phyloP scores from a whole-genome alignment of 2,888 invertebrate species.

The Lasioglossum pauxillum region DNA sequence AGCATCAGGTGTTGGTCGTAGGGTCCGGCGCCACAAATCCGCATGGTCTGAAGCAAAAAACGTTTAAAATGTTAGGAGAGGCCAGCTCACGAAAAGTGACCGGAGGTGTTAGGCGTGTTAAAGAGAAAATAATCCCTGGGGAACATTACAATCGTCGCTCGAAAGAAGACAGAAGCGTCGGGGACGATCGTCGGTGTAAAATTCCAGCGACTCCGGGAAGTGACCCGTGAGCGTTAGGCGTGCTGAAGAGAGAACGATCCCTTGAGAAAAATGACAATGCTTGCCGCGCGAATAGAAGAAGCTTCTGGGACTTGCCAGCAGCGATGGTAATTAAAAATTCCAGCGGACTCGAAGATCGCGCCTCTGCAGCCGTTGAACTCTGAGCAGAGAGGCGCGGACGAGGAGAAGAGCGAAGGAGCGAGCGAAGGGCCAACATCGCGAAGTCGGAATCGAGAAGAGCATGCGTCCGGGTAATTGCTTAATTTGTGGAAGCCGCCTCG shows the following conservation, averaged over 20 bases:
- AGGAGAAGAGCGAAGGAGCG: conserved; percentile 25
- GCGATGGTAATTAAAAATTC: background rate
- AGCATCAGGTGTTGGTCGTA: conserved; percentile 81
- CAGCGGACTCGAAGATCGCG: background rate
- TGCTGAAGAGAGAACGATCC: background rate
- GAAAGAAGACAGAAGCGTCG: background rate
- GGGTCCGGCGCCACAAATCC: conserved; percentile 80
- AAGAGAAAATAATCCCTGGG: background rate
- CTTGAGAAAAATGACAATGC: background rate
- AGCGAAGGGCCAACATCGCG: conserved; percentile 36
- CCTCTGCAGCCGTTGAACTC: conserved; percentile 46
- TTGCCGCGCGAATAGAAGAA: background rate
- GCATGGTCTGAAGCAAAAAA: conserved; percentile 78
- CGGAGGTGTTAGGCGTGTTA: background rate
- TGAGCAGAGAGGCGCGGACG: background rate
- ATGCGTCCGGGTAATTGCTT: conserved; percentile 82
- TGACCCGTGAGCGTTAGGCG: background rate
- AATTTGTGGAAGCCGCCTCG: conserved; percentile 80
- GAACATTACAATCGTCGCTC: background rate
- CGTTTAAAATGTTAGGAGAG: background rate
- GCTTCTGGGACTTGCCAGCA: background rate
- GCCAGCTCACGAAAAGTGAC: conserved; percentile 1
- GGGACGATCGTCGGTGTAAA: background rate
- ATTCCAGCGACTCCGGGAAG: background rate
- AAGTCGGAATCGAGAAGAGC: conserved; percentile 52